Base-by-base conservation (phyloP, 1,140 invertebrate species). In the Phthorimaea operculella region DNA sequence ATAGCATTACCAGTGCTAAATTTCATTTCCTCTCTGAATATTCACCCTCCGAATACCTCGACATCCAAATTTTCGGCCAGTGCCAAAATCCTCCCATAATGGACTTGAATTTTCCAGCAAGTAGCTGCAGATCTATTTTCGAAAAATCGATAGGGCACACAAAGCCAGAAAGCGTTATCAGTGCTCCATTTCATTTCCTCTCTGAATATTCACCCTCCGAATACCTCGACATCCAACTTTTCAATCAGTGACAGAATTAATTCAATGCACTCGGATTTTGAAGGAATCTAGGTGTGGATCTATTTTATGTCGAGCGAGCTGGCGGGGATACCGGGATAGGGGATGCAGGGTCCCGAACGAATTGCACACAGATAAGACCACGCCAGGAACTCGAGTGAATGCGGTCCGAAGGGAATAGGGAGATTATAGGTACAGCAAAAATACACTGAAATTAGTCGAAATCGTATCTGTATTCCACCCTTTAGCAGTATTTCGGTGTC, bases 241-340 rank as follows among this genome's bases (percentile, higher is more conserved):
- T 71, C 71, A 77, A 77, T 77, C 68, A 71, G 44, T 34, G 58
- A 66, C 61, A 55, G 62, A 69, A 73, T 77, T 76, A 72, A 74
- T 74, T 74, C 63, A 70, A 70, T 70, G 72, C 65, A 68, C 62
- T 75, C 63, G 62, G 74, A 68, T 77, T 67, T 28, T 62, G 60
- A 54, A 63, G 54, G 62, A 62, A 55, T 54, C 63, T 68, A 60
- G 57, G 53, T 39, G 58, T 57, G 55, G 57, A 77, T 73, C 68
- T 66, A 72, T 72, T 72, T 65, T 58, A 68, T 68, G 68, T 66
- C 55, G 70, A 63, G 64, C 21, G 44, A 15, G 48, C 48, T 11
- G 21, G 18, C 48, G 39, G 58, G 60, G 58, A 64, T 72, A 6
- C 21, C 21, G 21, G 21, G 21, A 6, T 28, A 9, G 39, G 39